Evolutionary conservation across 1,140 invertebrate species (phyloP), one percentile per base, ranked within the genome.

Genomic region (Harpegnathos saltator): DNA sequence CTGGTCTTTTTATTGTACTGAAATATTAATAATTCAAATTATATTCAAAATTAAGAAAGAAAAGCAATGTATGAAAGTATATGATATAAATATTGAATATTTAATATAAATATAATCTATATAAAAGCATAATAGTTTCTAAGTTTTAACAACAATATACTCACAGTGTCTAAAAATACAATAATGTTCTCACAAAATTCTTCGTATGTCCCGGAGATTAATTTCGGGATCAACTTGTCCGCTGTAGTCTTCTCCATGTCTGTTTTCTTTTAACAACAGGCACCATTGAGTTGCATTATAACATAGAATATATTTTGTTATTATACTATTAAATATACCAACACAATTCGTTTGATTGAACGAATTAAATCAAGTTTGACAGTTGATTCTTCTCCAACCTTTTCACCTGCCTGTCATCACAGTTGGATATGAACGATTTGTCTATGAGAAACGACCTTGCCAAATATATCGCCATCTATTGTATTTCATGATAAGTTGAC

Each of bases 1-100:
- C 89, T 91, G 73, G 94, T 94, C 52, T 92, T 90, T 73, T 94
- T 91, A 26, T 92, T 92, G 87, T 95, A 91, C 96, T 96, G 71
- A 77, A 80, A 82, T 4, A 81, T 52, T 19, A 52, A 15, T 26
- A 38, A 17, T 52, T 54, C 33, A 19, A 48, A 26, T 5, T 69
- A 50, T 61, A 78, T 73, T 7, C n/a, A 73, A 48, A 26, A 68
- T n/a, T n/a, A n/a, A 9, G 48, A 50, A 12, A 59, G 69, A 73
- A 80, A 68, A 83, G 5, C 38, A 19, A 66, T 61, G 38, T 24
- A 12, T 38, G 54, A 12, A 65, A 50, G 0, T 65, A 11, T 7
- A 38, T 15, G 38, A 22, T 50, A 33, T 9, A 52, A n/a, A n/a
- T n/a, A n/a, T n/a, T n/a, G n/a, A n/a, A n/a, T n/a, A n/a, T n/a